Conservation (phyloP, 2,113 vertebrate genomes). For the Ginglymostoma cirratum region DNA sequence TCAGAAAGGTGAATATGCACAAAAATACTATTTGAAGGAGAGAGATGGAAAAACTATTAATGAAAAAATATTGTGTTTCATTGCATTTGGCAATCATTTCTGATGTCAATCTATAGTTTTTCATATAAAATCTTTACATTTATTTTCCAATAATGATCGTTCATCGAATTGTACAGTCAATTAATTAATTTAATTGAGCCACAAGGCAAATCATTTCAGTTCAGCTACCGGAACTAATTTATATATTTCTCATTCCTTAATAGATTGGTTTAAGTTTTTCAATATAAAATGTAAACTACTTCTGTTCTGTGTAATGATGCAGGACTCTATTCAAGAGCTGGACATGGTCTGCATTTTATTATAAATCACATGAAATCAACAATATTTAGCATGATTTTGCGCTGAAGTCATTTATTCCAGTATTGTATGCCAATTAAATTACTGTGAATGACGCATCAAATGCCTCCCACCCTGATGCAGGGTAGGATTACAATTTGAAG, state of each 20-base stretch:
- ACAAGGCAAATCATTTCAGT: constrained; percentile 88
- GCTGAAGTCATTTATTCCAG: constrained; percentile 97
- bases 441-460: constrained; percentile 74
- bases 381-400: constrained; percentile 86
- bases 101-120: neutral
- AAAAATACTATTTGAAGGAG: neutral
- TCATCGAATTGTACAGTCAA: constrained; percentile 72
- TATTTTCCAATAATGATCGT: constrained; percentile 47
- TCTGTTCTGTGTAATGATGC: neutral
- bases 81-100: neutral
- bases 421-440: constrained; percentile 88
- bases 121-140: constrained; percentile 8
- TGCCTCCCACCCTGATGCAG: constrained; percentile 67
- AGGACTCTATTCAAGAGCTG: neutral
- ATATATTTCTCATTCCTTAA: constrained; percentile 95
- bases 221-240: constrained; percentile 97
- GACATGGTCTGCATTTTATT: constrained; percentile 61
- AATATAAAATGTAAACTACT: constrained; percentile 68
- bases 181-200: constrained; percentile 92
- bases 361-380: constrained; percentile 98
- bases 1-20: neutral
- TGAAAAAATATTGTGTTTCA: neutral
- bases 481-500: constrained; percentile 62
- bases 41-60: neutral
- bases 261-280: constrained; percentile 83